phyloP scores from a whole-genome alignment of 2,113 vertebrate genomes.

The Meles meles region DNA sequence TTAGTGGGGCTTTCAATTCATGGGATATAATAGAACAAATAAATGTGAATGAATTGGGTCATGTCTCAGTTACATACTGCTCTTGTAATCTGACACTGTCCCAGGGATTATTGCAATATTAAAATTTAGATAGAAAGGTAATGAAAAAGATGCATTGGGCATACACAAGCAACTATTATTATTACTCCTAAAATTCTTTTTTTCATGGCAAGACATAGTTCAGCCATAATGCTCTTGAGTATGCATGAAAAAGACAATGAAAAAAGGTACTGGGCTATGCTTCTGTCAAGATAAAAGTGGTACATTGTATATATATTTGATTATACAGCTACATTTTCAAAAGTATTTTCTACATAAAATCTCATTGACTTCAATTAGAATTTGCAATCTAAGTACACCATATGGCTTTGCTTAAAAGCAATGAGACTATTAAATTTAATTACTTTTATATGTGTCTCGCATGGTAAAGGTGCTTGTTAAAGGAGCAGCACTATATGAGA shows the following conservation, averaged over 20 bases:
- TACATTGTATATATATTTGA: slow-evolving; percentile 59
- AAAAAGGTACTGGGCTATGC: neutral
- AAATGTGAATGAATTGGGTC: slow-evolving; percentile 49
- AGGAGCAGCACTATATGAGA: slow-evolving; percentile 54
- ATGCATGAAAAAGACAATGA: slow-evolving; percentile 52
- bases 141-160: slow-evolving; percentile 62
- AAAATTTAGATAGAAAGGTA: slow-evolving; percentile 55
- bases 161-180: slow-evolving; percentile 31
- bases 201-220: neutral
- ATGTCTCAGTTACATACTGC: slow-evolving; percentile 34
- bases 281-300: slow-evolving; percentile 44
- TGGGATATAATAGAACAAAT: slow-evolving; percentile 49
- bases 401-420: slow-evolving; percentile 68
- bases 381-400: no score
- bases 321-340: slow-evolving; percentile 61
- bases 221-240: neutral
- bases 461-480: slow-evolving; percentile 73
- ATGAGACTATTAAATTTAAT: slow-evolving; percentile 79
- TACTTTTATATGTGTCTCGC: slow-evolving; percentile 62
- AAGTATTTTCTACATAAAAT: slow-evolving; percentile 44
- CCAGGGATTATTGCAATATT: slow-evolving; percentile 58
- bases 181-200: slow-evolving; percentile 64
- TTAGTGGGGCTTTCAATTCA: slow-evolving; percentile 44
- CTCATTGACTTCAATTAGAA: no score
- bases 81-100: slow-evolving; percentile 44